These are phyloP conservation scores for Dendroctonus valens DNA, from an alignment of 1,140 invertebrate species.

Conservation along the genomic window DNA sequence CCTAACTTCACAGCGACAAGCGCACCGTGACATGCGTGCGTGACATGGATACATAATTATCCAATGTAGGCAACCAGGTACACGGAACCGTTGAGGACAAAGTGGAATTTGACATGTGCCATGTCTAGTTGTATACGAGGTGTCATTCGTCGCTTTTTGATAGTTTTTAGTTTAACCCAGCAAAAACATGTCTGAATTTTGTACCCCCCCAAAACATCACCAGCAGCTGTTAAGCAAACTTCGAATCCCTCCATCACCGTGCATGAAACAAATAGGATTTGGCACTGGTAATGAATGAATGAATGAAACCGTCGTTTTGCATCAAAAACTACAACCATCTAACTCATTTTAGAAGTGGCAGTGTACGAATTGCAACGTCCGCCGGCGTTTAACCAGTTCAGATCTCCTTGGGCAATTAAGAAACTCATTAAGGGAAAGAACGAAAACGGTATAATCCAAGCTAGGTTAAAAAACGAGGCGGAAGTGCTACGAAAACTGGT, in stretches of 20 bases:
- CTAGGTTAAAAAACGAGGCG: slow-evolving; percentile 69
- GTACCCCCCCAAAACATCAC: slow-evolving; percentile 21
- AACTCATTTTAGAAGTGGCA: slow-evolving; percentile 60
- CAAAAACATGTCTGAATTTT: slow-evolving; percentile 1
- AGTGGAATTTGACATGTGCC: too few relatives aligned
- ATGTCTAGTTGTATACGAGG: too few relatives aligned
- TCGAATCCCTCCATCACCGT: slow-evolving; percentile 65
- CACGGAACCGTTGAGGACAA: too few relatives aligned
- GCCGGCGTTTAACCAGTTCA: slow-evolving; percentile 60
- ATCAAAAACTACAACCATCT: background rate
- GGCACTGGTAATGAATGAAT: slow-evolving; percentile 66
- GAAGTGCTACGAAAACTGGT: slow-evolving; percentile 65
- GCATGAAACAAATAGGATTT: slow-evolving; percentile 68
- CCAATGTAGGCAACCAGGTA: too few relatives aligned
- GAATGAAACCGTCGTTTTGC: slow-evolving; percentile 16
- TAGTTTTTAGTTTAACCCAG: too few relatives aligned
- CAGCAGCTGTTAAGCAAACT: slow-evolving; percentile 17
- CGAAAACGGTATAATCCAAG: slow-evolving; percentile 49
- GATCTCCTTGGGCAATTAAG: slow-evolving; percentile 83
- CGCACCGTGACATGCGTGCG: too few relatives aligned
- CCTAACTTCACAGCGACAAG: too few relatives aligned
- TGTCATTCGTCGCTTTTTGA: too few relatives aligned
- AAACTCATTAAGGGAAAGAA: slow-evolving; percentile 57
- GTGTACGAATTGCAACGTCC: slow-evolving; percentile 75
- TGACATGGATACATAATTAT: too few relatives aligned